These are phyloP conservation scores for Lacerta bilineata DNA, from an alignment of 2,797 vertebrate genomes.

Conservation along the genomic window DNA sequence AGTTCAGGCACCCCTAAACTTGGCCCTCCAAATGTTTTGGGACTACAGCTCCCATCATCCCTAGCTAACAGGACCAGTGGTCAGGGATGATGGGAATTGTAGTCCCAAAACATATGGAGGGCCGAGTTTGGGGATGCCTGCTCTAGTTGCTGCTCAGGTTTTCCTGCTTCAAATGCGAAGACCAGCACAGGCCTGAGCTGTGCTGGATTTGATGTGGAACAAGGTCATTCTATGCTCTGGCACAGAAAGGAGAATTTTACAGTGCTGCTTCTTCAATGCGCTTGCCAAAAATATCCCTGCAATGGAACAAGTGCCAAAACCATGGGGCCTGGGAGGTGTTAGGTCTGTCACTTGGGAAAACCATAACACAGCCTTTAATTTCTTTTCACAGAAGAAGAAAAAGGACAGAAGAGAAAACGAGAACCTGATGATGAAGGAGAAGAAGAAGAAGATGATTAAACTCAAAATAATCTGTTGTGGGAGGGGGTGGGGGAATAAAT, in stretches of 20 bases:
- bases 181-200: too few species aligned
- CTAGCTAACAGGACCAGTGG: too few species aligned
- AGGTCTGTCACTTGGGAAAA: neutral
- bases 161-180: neutral
- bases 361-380: neutral
- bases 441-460: slow-evolving; percentile 86
- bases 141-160: neutral
- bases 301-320: neutral
- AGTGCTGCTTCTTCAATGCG: neutral
- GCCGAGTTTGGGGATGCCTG: too few species aligned
- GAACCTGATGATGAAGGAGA: slow-evolving; percentile 96
- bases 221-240: neutral
- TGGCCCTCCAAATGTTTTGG: too few species aligned
- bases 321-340: neutral
- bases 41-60: too few species aligned
- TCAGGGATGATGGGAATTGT: too few species aligned
- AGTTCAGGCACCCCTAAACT: too few species aligned
- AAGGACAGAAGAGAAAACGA: slow-evolving; percentile 97
- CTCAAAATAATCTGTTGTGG: slow-evolving; percentile 78
- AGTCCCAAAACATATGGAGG: too few species aligned
- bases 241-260: neutral
- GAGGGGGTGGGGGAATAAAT: slow-evolving; percentile 37
- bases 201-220: neutral
- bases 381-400: slow-evolving; percentile 84
- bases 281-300: neutral